Evolutionary conservation across 2,113 vertebrate genomes (phyloP), one percentile per base, ranked within the genome.

Genomic region (Protomyctophum bolini): DNA sequence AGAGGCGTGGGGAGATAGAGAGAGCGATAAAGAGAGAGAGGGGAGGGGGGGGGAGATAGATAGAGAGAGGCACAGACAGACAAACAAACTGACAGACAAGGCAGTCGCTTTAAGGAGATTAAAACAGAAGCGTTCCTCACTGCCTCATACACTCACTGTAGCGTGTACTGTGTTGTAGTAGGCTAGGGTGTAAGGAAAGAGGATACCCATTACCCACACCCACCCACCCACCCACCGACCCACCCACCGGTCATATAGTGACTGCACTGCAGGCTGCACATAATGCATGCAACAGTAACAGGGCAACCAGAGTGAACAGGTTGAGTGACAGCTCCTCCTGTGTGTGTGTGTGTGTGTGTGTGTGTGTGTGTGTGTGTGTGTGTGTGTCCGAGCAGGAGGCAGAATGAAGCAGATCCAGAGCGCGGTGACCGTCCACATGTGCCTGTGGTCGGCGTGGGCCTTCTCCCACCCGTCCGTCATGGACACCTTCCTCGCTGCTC

Each of bases 351-450:
- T 56, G 21, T 2, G 21, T 41, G 33, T 41, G 33, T 2, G 33
- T 41, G 33, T 41, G 33, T 2, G 33, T 41, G 33, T 41, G 33
- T 41, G 33, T 15, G 12, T 56, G 54, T 6, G 5, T 58, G 21
- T 76, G 59, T 63, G 46, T 49, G 5, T 56, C 8, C 6, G 10
- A 77, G 50, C 47, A 51, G 10, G 21, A 45, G n/a, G 77, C 92
- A 94, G 83, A 79, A 97, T 97, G 96, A 72, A 92, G 48, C 84
- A 76, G 6, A 58, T 92, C 69, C 77, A 76, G 79, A n/a, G 85
- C 76, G 92, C 91, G 75, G 87, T 94, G 87, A 93, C 93, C 81
- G 86, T 97, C 63, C 93, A 95, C 87, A 87, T 96, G 45, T 79
- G 94, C 66, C 87, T 95, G 86, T 91, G 91, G 88, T 92, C 92